phyloP scores from a whole-genome alignment of 1,140 invertebrate genomes.

The Alviniconcha marisindica region DNA sequence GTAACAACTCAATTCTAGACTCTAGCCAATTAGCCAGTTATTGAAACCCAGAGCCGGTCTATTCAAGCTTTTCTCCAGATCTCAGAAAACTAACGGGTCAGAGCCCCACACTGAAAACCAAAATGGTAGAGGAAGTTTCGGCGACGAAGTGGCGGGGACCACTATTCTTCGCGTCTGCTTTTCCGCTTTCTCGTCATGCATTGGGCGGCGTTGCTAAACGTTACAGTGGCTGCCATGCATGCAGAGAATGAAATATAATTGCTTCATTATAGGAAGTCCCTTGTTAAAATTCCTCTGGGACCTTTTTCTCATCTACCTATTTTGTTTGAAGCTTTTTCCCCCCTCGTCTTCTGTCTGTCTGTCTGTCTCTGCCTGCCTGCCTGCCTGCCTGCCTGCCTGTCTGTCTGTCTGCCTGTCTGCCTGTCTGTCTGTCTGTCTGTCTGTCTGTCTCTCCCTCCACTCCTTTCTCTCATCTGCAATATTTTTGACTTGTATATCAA shows the following conservation, averaged over 20 bases:
- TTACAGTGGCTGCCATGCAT: neutral
- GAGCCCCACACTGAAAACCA: neutral
- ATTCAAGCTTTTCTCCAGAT: conserved; percentile 13
- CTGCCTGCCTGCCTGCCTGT: too few species aligned
- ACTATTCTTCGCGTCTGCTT: neutral
- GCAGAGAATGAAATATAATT: conserved; percentile 25
- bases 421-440: too few species aligned
- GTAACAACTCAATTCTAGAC: conserved; percentile 4
- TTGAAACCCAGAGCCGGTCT: neutral
- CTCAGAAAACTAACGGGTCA: neutral
- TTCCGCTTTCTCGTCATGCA: conserved; percentile 7
- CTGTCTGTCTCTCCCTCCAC: too few species aligned
- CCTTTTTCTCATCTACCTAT: neutral
- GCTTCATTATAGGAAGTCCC: conserved; percentile 18
- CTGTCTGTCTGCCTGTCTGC: too few species aligned
- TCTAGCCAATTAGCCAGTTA: neutral
- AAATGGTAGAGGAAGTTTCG: conserved; percentile 4
- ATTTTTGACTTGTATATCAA: too few species aligned
- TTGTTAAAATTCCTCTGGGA: conserved; percentile 3
- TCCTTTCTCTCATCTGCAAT: too few species aligned
- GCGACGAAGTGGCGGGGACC: neutral
- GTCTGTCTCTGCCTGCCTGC: too few species aligned
- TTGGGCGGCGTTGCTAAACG: neutral
- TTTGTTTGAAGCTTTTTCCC: neutral
- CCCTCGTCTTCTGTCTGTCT: neutral